These are phyloP conservation scores for cattle (Bos taurus) DNA, from an alignment of 2,113 vertebrate genomes.

Conservation along the genomic window ARS-UCD2.0 NC_037333.1:48833501-48834000, in stretches of 20 bases:
- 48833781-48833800: not conserved
- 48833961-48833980: not conserved
- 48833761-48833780: not conserved
- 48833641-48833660: not conserved
- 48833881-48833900: not conserved
- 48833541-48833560: not conserved
- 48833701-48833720: not conserved
- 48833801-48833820: not conserved
- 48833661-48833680: not conserved
- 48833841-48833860: not conserved
- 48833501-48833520: not conserved
- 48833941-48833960: not conserved
- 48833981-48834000: not conserved
- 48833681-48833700: not conserved
- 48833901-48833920: not conserved
- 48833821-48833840: accelerated
- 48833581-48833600: not conserved
- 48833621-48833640: not conserved
- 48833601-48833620: not conserved
- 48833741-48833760: not conserved
- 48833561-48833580: not conserved
- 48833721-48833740: not conserved
- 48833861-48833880: not conserved
- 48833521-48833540: not conserved
- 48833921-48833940: not conserved